Percentiles rank a stretch among this genome's conserved stretches.
phyloP scores from a whole-genome alignment of 2,113 vertebrate species.

The Gila orcuttii region DNA sequence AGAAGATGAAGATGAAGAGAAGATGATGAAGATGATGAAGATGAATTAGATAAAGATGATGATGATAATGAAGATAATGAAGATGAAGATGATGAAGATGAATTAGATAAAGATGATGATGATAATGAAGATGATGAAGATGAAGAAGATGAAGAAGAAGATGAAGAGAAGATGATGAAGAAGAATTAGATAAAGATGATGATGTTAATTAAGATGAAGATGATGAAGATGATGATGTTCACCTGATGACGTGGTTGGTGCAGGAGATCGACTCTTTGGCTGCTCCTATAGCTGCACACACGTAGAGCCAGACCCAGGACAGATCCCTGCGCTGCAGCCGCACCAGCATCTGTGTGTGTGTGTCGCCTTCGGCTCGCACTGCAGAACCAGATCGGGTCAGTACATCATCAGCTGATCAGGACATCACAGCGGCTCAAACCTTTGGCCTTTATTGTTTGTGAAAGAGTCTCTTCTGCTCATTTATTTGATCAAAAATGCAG shows the following conservation, averaged over 20 bases:
- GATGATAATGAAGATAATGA: too few relatives aligned
- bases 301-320: constrained; percentile 74
- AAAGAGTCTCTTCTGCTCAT: background rate
- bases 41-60: too few relatives aligned
- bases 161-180: too few relatives aligned
- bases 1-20: too few relatives aligned
- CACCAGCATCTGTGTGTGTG: constrained; percentile 69
- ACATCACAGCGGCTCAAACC: background rate
- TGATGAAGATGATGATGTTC: background rate
- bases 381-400: background rate
- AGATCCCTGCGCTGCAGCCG: constrained; percentile 72
- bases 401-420: background rate
- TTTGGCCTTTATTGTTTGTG: background rate
- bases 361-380: constrained; percentile 60
- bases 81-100: too few relatives aligned
- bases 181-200: too few relatives aligned
- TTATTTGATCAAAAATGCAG: background rate
- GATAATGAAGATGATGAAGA: too few relatives aligned
- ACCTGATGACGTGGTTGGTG: constrained; percentile 77
- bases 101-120: too few relatives aligned
- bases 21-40: too few relatives aligned
- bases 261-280: constrained; percentile 67
- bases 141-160: too few relatives aligned
- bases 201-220: too few relatives aligned
- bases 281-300: constrained; percentile 57